Percentiles rank a stretch among this genome's conserved stretches.
Evolutionary conservation across 2,797 vertebrate species (phyloP).

Genomic region (Rhinophrynus dorsalis): DNA sequence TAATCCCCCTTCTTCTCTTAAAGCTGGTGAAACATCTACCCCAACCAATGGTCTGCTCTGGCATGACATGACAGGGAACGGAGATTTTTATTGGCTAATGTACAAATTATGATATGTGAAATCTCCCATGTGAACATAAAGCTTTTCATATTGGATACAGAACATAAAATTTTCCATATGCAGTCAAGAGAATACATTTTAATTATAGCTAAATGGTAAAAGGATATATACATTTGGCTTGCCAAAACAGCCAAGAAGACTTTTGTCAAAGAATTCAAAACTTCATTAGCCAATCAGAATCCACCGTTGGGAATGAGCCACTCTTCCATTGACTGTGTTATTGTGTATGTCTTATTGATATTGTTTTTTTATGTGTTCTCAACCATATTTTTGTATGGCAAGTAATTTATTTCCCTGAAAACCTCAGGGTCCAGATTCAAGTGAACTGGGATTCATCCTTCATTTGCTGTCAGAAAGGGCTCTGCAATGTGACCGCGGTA

Average conservation of each 20-base stretch:
- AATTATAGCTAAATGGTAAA: too few relatives aligned
- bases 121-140: too few relatives aligned
- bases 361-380: constrained; percentile 17
- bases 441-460: background rate
- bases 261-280: constrained; percentile 7
- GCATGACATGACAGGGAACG: constrained; percentile 9
- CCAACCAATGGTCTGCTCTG: background rate
- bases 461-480: too few relatives aligned
- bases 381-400: constrained; percentile 32
- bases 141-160: too few relatives aligned
- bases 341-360: background rate
- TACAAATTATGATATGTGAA: background rate
- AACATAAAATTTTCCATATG: too few relatives aligned
- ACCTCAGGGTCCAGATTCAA: constrained; percentile 41
- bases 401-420: constrained; percentile 49
- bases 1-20: background rate
- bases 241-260: background rate
- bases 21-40: constrained; percentile 1
- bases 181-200: too few relatives aligned
- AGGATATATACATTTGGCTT: background rate
- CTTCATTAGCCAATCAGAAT: constrained; percentile 32
- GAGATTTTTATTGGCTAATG: constrained; percentile 22
- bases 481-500: too few relatives aligned
- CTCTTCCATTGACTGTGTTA: constrained; percentile 31
- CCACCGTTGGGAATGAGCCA: constrained; percentile 7